These are phyloP conservation scores for Galeopterus variegatus DNA, from an alignment of 2,113 vertebrate genomes.

Conservation along the genomic window DNA sequence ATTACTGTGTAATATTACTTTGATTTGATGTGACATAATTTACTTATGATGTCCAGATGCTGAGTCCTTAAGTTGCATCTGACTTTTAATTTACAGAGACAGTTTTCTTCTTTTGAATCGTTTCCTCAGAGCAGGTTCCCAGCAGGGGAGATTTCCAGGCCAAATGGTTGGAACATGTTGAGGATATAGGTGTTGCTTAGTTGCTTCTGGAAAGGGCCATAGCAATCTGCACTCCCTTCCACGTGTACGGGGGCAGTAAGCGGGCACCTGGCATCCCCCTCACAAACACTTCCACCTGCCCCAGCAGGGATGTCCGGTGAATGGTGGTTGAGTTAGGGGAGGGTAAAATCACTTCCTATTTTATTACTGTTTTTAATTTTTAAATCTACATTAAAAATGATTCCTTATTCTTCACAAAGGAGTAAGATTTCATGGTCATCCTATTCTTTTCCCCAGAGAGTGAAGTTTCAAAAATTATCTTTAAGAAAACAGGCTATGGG, in stretches of 20 bases:
- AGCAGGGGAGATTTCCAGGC: no score
- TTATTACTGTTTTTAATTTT: background rate
- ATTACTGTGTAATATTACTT: background rate
- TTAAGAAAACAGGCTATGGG: conserved; percentile 57
- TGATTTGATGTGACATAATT: background rate
- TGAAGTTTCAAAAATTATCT: conserved; percentile 61
- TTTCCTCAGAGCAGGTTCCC: background rate
- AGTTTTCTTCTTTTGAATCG: background rate
- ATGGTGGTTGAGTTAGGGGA: background rate
- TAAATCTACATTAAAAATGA: background rate
- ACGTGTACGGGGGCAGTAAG: no score
- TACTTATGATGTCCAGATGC: background rate
- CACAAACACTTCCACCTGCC: background rate
- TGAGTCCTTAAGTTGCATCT: background rate
- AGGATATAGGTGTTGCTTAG: background rate
- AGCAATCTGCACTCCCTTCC: background rate
- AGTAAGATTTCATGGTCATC: conserved; percentile 65
- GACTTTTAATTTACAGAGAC: background rate
- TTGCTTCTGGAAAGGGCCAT: background rate
- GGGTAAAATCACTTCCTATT: background rate
- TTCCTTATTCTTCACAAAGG: background rate
- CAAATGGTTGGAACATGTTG: background rate
- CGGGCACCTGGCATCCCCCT: background rate
- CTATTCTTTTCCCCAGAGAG: conserved; percentile 68
- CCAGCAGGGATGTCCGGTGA: background rate